Evolutionary conservation across 2,113 vertebrate genomes (phyloP), one percentile per base, ranked within the genome.

Genomic region (Entosphenus tridentatus): DNA sequence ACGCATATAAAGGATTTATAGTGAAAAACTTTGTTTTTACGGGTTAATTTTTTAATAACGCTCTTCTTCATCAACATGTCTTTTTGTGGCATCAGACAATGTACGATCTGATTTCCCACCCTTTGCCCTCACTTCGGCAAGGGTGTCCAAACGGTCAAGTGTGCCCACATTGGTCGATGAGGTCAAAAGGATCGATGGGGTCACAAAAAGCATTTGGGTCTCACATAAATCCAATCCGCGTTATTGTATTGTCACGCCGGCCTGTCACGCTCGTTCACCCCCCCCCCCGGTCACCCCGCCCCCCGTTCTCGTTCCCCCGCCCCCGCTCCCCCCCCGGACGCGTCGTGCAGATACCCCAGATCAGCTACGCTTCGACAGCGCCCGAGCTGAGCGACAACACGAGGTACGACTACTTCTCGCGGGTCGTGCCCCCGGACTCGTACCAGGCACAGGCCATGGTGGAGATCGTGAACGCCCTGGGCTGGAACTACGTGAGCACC

Each of bases 381-480:
- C 87, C 88, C 0, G 88, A 91, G 74, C 83, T 90, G 74, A 92
- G 87, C 1, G 87, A 90, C 75, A 84, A 86, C 71, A 87, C 84
- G 8, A 82, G 86, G 10, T 89, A 87, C 1, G 87, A 90, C 77
- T 90, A 83, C 78, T 91, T 91, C 80, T 90, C 87, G 0, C 78
- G 88, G 0, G 86, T 91, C 71, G 87, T 91, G 14, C 88, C 87
- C 1, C 87, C 88, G 0, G 88, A 91, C 75, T 89, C 87, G 2
- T 88, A 90, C 77, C 88, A 91, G 80, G 88, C 88, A 12, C 88
- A 91, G 78, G 80, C 88, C 69, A 90, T 91, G 88, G 78, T 91
- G 78, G 88, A 89, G 75, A 86, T 91, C 2, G 87, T 90, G 56
- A 82, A 82, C 70, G 85, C 86, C 0, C 56, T 91, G 71, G 85